Conservation (phyloP, 1,140 invertebrate species). For the Dinoponera quadriceps region DNA sequence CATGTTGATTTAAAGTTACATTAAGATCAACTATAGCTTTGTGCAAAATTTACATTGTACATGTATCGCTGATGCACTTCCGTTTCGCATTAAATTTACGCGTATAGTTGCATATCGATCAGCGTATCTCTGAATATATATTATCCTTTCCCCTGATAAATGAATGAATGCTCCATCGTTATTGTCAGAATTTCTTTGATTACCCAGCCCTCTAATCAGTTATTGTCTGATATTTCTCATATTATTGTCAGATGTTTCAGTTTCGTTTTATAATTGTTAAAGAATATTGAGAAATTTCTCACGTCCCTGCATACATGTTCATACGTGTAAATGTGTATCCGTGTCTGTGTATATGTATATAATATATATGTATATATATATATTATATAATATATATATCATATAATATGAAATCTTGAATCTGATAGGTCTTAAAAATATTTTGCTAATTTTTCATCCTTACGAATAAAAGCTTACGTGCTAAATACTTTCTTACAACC, state of each 20-base stretch:
- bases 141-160: slow-evolving; percentile 46
- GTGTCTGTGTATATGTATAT: slow-evolving; percentile 61
- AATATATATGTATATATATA: slow-evolving; percentile 57
- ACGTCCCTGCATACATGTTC: slow-evolving; percentile 44
- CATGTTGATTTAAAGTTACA: slow-evolving; percentile 76
- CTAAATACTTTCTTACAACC: slow-evolving; percentile 85
- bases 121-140: background rate
- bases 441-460: slow-evolving; percentile 80
- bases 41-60: slow-evolving; percentile 84
- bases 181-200: slow-evolving; percentile 72
- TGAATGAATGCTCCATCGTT: slow-evolving; percentile 63
- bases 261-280: slow-evolving; percentile 34
- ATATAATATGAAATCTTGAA: slow-evolving; percentile 83
- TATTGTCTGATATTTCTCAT: slow-evolving; percentile 65
- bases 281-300: slow-evolving; percentile 54
- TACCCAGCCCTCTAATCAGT: slow-evolving; percentile 8
- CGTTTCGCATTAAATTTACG: slow-evolving; percentile 46
- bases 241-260: slow-evolving; percentile 68
- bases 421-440: slow-evolving; percentile 84
- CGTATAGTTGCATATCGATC: slow-evolving; percentile 10
- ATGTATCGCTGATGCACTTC: slow-evolving; percentile 61
- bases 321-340: slow-evolving; percentile 64
- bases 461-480: slow-evolving; percentile 78
- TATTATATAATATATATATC: slow-evolving; percentile 69
- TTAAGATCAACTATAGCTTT: slow-evolving; percentile 80